These are phyloP conservation scores for Urocynchramus pylzowi DNA, from an alignment of 2,113 vertebrate genomes.

Conservation along the genomic window DNA sequence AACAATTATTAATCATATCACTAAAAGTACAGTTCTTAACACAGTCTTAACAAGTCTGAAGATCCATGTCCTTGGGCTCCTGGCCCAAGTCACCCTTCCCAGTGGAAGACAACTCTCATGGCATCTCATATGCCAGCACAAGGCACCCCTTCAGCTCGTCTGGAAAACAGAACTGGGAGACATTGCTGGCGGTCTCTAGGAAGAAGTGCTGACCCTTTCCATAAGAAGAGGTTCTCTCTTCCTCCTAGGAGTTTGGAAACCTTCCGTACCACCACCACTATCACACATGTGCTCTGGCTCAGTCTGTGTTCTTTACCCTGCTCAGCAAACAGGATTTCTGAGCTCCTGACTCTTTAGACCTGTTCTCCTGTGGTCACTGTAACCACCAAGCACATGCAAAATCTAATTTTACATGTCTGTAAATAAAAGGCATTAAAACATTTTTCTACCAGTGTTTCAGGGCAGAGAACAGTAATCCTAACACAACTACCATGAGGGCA, in stretches of 20 bases:
- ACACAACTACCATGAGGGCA: background rate
- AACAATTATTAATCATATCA: background rate
- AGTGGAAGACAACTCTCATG: rapidly evolving
- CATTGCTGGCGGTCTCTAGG: rapidly evolving
- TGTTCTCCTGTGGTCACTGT: background rate
- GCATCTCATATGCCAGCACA: background rate
- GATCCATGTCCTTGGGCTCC: rapidly evolving
- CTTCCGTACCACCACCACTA: too few species aligned
- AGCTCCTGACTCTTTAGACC: background rate
- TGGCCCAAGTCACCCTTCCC: background rate
- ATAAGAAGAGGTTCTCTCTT: background rate
- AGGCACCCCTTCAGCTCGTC: background rate
- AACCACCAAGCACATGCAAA: background rate
- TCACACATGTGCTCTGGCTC: background rate
- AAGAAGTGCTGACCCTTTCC: background rate
- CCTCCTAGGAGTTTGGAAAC: background rate
- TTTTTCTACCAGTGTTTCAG: background rate
- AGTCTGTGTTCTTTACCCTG: background rate
- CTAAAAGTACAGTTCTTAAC: background rate
- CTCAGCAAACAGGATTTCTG: background rate
- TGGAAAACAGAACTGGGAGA: background rate
- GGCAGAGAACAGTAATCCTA: background rate
- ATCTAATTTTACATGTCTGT: background rate
- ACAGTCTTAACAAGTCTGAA: background rate
- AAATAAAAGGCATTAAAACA: background rate